phyloP scores from a whole-genome alignment of 2,113 vertebrate species.

The Brachyistius frenatus region DNA sequence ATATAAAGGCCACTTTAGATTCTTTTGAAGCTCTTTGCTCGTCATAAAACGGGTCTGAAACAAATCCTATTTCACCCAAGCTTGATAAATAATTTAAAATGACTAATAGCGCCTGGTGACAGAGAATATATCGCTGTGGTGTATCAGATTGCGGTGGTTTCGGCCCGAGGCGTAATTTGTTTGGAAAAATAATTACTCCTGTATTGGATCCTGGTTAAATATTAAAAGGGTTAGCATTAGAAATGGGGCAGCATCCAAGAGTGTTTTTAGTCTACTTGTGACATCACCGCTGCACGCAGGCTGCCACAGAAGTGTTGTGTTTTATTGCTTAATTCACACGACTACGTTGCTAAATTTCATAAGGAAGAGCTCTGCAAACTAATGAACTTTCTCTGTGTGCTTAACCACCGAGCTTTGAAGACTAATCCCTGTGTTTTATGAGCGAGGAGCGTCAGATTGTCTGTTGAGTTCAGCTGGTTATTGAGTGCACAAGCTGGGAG shows the following conservation, averaged over 20 bases:
- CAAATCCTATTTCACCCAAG: constrained; percentile 75
- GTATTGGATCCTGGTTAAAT: constrained; percentile 83
- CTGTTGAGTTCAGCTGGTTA: constrained; percentile 67
- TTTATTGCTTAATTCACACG: constrained; percentile 41
- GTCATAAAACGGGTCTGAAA: constrained; percentile 63
- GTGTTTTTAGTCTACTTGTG: constrained; percentile 43
- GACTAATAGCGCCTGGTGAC: constrained; percentile 82
- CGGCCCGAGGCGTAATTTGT: constrained; percentile 82
- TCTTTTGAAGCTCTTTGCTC: constrained; percentile 37
- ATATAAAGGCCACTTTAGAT: constrained; percentile 47
- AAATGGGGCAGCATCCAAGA: constrained; percentile 60
- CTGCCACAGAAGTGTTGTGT: constrained; percentile 4
- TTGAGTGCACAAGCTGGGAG: constrained; percentile 64
- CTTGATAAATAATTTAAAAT: constrained; percentile 86
- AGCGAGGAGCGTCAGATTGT: constrained; percentile 63
- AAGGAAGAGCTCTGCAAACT: constrained; percentile 41
- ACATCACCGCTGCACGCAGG: constrained; percentile 24
- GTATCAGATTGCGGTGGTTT: constrained; percentile 80
- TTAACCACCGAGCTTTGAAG: constrained; percentile 52
- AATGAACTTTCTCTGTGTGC: constrained; percentile 62
- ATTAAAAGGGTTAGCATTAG: constrained; percentile 81
- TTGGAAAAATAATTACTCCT: constrained; percentile 86
- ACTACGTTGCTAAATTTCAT: constrained; percentile 43
- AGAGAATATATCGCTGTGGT: constrained; percentile 74
- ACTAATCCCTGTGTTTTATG: constrained; percentile 74